phyloP scores from a whole-genome alignment of 2,113 vertebrate genomes.

The Prolemur simus region DNA sequence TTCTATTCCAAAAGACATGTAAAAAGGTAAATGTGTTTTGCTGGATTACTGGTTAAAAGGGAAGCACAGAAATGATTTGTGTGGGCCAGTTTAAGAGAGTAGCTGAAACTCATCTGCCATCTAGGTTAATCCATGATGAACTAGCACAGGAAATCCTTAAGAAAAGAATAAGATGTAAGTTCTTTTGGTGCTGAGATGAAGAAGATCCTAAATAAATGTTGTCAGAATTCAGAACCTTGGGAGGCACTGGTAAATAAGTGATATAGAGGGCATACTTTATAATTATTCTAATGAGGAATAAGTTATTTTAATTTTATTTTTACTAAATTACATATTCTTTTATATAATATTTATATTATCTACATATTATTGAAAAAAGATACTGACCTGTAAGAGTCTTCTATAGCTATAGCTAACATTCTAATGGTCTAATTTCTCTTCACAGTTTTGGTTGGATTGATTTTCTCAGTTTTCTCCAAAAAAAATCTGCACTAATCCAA shows the following conservation, averaged over 20 bases:
- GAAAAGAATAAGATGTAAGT: background rate
- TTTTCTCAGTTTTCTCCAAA: slow-evolving; percentile 23
- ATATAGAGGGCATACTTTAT: background rate
- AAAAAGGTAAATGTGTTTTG: background rate
- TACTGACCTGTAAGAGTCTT: background rate
- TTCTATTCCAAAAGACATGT: background rate
- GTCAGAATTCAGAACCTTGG: background rate
- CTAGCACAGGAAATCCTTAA: background rate
- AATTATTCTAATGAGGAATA: background rate
- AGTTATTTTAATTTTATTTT: background rate
- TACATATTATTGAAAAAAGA: background rate
- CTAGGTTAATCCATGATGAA: background rate
- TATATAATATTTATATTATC: slow-evolving; percentile 15
- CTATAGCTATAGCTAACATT: background rate
- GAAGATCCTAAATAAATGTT: slow-evolving; percentile 7
- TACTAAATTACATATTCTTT: background rate
- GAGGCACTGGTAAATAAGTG: background rate
- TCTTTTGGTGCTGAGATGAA: slow-evolving; percentile 13
- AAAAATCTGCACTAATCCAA: background rate
- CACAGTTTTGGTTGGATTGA: background rate
- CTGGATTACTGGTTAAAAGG: background rate
- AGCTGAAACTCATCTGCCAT: background rate
- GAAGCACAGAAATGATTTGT: background rate
- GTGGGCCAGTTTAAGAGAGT: background rate
- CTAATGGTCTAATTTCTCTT: background rate